Base-by-base conservation (phyloP, 2,888 invertebrate species). In the Barypeithes pellucidus region DNA sequence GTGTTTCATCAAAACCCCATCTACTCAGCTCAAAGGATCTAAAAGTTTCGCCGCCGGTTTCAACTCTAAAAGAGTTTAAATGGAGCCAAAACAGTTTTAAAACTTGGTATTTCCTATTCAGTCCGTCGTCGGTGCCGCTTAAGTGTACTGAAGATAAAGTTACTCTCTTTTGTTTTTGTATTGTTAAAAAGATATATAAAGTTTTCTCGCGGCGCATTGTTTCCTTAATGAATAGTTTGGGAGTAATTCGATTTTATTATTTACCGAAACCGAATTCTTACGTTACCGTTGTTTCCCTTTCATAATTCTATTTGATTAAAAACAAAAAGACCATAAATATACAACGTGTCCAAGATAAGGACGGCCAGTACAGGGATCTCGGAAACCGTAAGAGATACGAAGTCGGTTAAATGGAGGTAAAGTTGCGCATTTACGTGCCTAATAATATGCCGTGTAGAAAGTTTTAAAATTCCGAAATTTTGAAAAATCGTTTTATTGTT, bases 21-120 rank as follows among this genome's bases (percentile, higher is more conserved):
- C 54, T 54, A 14, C 33, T 20, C 29, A 22, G 54, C 54, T 54
- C 33, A 54, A 54, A 54, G 54, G 24, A 54, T 54, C 22, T 54
- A 54, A 33, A 54, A 54, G 54, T 33, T 54, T 54, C 1, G 14
- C 29, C 16, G 11, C 33, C 33, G 33, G 29, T 20, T 33, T n/a
- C 54, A 54, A 54, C 54, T 54, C 33, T n/a, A 33, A 33, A 54
- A 33, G 54, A 33, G 54, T 54, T 54, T 54, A 54, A 54, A 54
- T 16, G 54, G 16, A 24, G 54, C 16, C 54, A 8, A 33, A 54
- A 54, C 54, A 29, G 54, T 54, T 54, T 54, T 54, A 54, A 33
- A 54, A 54, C 54, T 54, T 54, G 14, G 7, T 16, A 29, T 54
- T 54, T 16, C 16, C 33, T 33, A 54, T 33, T 54, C 33, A 16